Percentiles rank a stretch among this genome's conserved stretches.
phyloP scores from a whole-genome alignment of 1,140 invertebrate genomes.

The Prorops nasuta region DNA sequence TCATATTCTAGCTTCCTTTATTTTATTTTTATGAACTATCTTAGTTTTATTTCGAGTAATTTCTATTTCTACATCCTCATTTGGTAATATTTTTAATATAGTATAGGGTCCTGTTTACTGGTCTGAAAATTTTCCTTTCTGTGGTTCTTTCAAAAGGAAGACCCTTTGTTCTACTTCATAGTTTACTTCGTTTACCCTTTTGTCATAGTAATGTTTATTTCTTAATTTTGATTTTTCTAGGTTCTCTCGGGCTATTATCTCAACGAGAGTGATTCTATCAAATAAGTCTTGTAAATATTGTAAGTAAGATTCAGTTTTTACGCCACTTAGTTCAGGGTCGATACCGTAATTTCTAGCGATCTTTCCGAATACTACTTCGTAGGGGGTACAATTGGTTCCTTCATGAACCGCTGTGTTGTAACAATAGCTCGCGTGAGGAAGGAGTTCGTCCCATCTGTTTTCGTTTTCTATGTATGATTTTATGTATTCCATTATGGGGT shows the following conservation, averaged over 20 bases:
- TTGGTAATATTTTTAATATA: conserved; percentile 8
- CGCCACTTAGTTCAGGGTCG: too few relatives aligned
- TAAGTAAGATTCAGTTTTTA: too few relatives aligned
- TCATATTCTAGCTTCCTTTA: background rate
- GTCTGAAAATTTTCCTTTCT: conserved; percentile 5
- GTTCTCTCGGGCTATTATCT: conserved; percentile 7
- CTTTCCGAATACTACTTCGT: background rate
- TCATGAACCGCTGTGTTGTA: background rate
- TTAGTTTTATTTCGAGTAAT: background rate
- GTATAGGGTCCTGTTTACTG: conserved; percentile 5
- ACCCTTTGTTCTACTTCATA: conserved; percentile 1
- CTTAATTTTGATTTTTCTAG: conserved; percentile 13
- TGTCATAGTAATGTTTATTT: conserved; percentile 22
- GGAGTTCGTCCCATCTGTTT: background rate
- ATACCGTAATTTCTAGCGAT: too few relatives aligned
- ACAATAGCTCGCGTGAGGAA: background rate
- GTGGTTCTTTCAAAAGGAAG: conserved; percentile 6
- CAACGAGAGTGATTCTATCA: conserved; percentile 5
- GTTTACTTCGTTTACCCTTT: conserved; percentile 1
- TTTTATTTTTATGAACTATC: background rate
- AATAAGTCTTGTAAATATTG: background rate
- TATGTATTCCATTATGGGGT: conserved; percentile 1
- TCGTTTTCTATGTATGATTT: background rate
- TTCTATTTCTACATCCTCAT: conserved; percentile 11
- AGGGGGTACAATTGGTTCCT: background rate